Conservation (phyloP, 2,888 invertebrate genomes). For the Gerris lacustris region DNA sequence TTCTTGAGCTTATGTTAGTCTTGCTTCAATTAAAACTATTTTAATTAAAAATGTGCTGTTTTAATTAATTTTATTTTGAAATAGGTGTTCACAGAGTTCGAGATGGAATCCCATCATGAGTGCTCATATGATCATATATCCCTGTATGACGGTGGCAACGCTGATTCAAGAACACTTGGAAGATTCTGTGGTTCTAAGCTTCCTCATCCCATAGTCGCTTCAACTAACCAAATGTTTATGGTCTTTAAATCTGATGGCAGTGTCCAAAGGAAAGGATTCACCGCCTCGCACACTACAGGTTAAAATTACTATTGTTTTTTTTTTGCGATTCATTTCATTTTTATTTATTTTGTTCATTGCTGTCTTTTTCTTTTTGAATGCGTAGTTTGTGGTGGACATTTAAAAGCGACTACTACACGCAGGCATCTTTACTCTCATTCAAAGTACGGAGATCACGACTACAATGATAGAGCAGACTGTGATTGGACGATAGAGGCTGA, state of each 20-base stretch:
- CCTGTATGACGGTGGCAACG: conserved; percentile 84
- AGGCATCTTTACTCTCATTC: conserved; percentile 91
- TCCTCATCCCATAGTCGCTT: conserved; percentile 76
- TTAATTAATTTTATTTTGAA: neutral
- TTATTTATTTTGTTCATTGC: no score
- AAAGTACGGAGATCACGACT: conserved; percentile 79
- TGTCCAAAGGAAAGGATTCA: conserved; percentile 87
- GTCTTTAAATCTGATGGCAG: conserved; percentile 92
- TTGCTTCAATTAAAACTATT: no score
- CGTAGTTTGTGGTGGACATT: conserved; percentile 84
- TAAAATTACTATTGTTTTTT: no score
- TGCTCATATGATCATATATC: conserved; percentile 93
- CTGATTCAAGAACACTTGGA: conserved; percentile 69
- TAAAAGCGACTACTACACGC: conserved; percentile 64
- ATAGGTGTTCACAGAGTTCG: conserved; percentile 75
- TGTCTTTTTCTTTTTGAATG: conserved; percentile 16
- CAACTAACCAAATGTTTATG: conserved; percentile 83
- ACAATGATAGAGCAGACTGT: conserved; percentile 80
- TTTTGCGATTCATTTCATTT: no score
- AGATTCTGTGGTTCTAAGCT: conserved; percentile 85
- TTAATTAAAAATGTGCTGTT: no score
- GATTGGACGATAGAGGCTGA: conserved; percentile 90
- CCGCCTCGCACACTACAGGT: conserved; percentile 86
- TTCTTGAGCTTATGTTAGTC: no score
- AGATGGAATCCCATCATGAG: conserved; percentile 91